phyloP scores from a whole-genome alignment of 2,888 invertebrate species.

The Dryomyza anilis region DNA sequence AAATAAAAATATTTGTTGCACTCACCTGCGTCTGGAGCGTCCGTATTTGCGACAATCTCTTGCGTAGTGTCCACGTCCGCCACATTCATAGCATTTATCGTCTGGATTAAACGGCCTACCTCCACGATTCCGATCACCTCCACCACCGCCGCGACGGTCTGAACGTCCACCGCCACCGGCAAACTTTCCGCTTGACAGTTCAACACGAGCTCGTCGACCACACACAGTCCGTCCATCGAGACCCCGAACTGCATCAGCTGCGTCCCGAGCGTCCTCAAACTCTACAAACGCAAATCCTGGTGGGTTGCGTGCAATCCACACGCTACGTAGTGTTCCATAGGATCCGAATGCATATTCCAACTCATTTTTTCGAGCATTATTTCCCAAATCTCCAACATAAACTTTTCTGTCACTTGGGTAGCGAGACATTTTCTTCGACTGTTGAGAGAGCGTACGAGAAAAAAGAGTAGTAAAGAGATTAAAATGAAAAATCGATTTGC shows the following conservation, averaged over 20 bases:
- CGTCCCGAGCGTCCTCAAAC: constrained; percentile 88
- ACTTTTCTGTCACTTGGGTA: constrained; percentile 88
- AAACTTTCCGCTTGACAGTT: constrained; percentile 86
- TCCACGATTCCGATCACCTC: constrained; percentile 35
- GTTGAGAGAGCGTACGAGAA: neutral
- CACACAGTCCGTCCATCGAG: constrained; percentile 83
- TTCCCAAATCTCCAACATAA: constrained; percentile 94
- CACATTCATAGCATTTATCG: constrained; percentile 94
- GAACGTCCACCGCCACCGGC: constrained; percentile 60
- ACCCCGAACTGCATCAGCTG: constrained; percentile 84
- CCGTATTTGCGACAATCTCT: constrained; percentile 80
- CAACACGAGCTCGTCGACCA: constrained; percentile 88
- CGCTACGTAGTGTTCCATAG: constrained; percentile 89
- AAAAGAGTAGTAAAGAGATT: constrained; percentile 17
- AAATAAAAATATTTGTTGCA: neutral
- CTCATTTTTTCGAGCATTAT: constrained; percentile 89
- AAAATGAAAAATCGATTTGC: constrained; percentile 24
- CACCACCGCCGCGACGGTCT: constrained; percentile 49
- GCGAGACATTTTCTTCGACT: constrained; percentile 43
- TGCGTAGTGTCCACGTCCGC: constrained; percentile 91
- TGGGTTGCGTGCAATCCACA: constrained; percentile 94
- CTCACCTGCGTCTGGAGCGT: constrained; percentile 62
- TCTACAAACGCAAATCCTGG: constrained; percentile 96
- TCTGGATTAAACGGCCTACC: constrained; percentile 74
- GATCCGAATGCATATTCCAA: constrained; percentile 91